A percentile compares a stretch with the other conserved stretches of the same genome.
These are phyloP conservation scores for Chionomys nivalis DNA, from an alignment of 2,113 vertebrate genomes.

Conservation along the genomic window DNA sequence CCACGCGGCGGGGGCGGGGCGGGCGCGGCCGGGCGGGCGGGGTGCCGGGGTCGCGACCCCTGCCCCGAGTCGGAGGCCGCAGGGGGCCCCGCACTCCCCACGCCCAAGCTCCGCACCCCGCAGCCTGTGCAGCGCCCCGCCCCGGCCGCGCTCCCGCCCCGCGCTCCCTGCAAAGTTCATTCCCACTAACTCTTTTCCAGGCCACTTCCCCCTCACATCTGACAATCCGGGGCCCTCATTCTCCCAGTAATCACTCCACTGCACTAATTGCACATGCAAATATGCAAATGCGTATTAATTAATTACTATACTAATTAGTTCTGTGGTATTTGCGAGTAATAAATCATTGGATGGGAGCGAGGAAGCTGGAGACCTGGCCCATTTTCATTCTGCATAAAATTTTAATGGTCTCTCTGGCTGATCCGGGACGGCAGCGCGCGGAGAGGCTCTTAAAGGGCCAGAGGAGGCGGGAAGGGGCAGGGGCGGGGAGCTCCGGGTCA, in stretches of 20 bases:
- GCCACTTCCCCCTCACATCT: slow-evolving; percentile 91
- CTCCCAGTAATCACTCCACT: slow-evolving; percentile 96
- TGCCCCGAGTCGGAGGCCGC: not conserved
- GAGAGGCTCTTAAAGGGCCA: slow-evolving; percentile 87
- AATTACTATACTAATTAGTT: slow-evolving; percentile 99
- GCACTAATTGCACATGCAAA: slow-evolving; percentile 99
- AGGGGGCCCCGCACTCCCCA: not conserved
- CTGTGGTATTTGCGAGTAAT: slow-evolving; percentile 99
- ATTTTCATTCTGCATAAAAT: slow-evolving; percentile 93
- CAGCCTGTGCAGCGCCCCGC: not conserved
- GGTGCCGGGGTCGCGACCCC: slow-evolving; percentile 80
- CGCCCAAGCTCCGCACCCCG: not conserved
- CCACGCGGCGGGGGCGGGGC: slow-evolving; percentile 75
- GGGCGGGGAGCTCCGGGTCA: not conserved
- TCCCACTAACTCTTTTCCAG: slow-evolving; percentile 88
- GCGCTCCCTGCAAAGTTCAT: slow-evolving; percentile 86
- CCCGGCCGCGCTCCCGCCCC: slow-evolving; percentile 59
- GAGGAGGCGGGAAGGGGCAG: slow-evolving; percentile 73
- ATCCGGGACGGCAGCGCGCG: slow-evolving; percentile 86
- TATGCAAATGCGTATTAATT: slow-evolving; percentile 99
- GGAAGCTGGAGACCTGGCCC: slow-evolving; percentile 93
- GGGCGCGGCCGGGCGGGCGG: slow-evolving; percentile 66
- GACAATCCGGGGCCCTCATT: slow-evolving; percentile 94
- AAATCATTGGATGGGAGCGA: slow-evolving; percentile 98
- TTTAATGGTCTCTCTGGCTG: slow-evolving; percentile 91